Conservation (phyloP, 2,888 invertebrate genomes). For the Notocelia uddmanniana region DNA sequence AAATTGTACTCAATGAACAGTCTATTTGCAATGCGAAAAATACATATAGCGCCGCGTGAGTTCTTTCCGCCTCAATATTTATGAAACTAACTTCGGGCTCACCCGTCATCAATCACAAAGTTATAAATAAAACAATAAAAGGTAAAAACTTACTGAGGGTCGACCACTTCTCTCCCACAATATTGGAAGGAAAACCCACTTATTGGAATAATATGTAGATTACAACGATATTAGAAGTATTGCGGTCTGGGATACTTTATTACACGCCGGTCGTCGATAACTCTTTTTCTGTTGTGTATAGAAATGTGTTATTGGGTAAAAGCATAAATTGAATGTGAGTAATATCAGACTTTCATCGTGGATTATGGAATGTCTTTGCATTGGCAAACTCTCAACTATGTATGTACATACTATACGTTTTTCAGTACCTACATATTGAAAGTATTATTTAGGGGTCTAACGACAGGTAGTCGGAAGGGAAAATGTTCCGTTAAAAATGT, state of each 20-base stretch:
- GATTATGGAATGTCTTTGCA: neutral
- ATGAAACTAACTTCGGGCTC: slow-evolving; percentile 77
- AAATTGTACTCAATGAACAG: slow-evolving; percentile 49
- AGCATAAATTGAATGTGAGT: neutral
- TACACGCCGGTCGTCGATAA: slow-evolving; percentile 61
- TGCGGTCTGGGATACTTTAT: slow-evolving; percentile 74
- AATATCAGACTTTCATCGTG: neutral
- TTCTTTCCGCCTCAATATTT: slow-evolving; percentile 78
- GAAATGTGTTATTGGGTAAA: slow-evolving; percentile 4
- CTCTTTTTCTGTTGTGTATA: slow-evolving; percentile 57
- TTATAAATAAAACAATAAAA: slow-evolving; percentile 87
- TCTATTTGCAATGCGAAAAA: slow-evolving; percentile 58
- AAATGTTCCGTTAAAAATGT: no score
- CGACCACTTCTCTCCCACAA: slow-evolving; percentile 74
- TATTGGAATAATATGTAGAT: slow-evolving; percentile 86
- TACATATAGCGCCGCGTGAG: slow-evolving; percentile 76
- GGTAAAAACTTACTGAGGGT: slow-evolving; percentile 83
- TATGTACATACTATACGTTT: no score
- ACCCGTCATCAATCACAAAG: slow-evolving; percentile 85
- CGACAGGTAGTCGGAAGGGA: no score
- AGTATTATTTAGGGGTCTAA: no score
- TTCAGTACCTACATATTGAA: no score
- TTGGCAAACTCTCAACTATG: no score
- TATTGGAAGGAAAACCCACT: slow-evolving; percentile 81
- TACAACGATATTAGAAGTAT: slow-evolving; percentile 79